These are phyloP conservation scores for Chrysocyon brachyurus DNA, from an alignment of 2,797 vertebrate species.

Conservation along the genomic window DNA sequence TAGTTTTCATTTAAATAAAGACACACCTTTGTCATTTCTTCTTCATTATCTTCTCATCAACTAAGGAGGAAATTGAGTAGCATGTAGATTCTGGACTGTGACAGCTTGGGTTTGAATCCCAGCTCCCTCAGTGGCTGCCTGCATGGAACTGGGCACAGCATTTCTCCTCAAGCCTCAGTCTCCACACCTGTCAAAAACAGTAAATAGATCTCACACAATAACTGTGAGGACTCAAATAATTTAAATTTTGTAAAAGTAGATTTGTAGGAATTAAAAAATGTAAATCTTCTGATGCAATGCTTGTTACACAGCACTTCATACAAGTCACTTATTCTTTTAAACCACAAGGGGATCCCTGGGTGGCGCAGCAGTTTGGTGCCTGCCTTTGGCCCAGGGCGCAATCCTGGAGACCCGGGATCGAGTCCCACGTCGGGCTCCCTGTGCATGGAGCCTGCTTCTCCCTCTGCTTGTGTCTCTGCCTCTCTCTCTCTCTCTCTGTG, in stretches of 20 bases:
- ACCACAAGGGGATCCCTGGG: neutral
- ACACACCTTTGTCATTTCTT: neutral
- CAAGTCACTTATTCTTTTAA: conserved; percentile 45
- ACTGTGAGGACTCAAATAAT: neutral
- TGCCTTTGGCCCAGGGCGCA: too few relatives aligned
- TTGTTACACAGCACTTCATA: neutral
- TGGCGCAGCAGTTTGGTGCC: too few relatives aligned
- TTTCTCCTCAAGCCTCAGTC: neutral
- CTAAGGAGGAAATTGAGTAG: neutral
- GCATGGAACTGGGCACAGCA: neutral
- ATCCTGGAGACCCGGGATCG: too few relatives aligned
- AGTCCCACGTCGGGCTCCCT: too few relatives aligned
- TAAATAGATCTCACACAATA: neutral
- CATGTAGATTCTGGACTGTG: neutral
- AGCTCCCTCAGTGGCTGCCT: neutral
- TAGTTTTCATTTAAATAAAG: conserved; percentile 46
- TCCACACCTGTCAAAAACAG: neutral
- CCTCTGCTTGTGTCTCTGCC: too few relatives aligned
- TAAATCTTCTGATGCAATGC: neutral
- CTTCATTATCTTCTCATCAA: neutral
- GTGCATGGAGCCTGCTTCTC: too few relatives aligned
- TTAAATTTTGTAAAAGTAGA: neutral
- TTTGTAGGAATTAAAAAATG: neutral
- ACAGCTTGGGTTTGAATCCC: neutral
- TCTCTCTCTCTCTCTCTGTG: too few relatives aligned